A percentile compares a stretch with the other conserved stretches of the same genome.
These are phyloP conservation scores for Acrobasis repandana DNA, from an alignment of 2,888 invertebrate species.

Conservation along the genomic window DNA sequence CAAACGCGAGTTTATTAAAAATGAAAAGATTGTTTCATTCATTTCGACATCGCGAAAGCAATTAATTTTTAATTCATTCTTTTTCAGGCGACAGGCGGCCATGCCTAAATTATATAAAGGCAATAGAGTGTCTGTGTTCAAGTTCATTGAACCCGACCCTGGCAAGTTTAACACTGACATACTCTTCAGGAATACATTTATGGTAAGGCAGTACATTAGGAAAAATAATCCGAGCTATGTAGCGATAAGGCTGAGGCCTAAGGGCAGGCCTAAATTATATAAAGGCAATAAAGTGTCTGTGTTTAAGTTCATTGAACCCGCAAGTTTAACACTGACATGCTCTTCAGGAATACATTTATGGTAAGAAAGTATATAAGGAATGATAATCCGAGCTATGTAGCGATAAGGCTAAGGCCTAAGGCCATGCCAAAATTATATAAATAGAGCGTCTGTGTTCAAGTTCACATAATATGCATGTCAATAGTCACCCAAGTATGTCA, in stretches of 20 bases:
- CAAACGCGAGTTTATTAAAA: conserved; percentile 4
- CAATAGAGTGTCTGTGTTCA: conserved; percentile 55
- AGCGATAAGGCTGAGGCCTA: too few species aligned
- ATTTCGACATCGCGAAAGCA: neutral
- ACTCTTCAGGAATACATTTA: conserved; percentile 61
- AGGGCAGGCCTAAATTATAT: conserved; percentile 52
- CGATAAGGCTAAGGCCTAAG: too few species aligned
- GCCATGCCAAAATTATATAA: too few species aligned
- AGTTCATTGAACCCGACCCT: conserved; percentile 50
- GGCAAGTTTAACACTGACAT: conserved; percentile 54
- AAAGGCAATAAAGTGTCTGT: conserved; percentile 60
- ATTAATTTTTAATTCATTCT: conserved; percentile 19
- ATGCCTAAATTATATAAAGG: conserved; percentile 59
- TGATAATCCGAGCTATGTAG: too few species aligned
- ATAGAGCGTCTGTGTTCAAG: too few species aligned
- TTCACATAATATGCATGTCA: too few species aligned
- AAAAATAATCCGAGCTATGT: too few species aligned
- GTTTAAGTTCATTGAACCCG: conserved; percentile 49
- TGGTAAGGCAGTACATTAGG: too few species aligned
- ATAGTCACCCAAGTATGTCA: too few species aligned
- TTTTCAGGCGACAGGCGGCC: conserved; percentile 55
- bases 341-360: conserved; percentile 65
- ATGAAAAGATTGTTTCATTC: neutral
- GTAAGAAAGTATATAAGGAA: conserved; percentile 24
- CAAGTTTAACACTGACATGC: conserved; percentile 52